Conservation (phyloP, 2,113 vertebrate species). For the Rattus rattus region DNA sequence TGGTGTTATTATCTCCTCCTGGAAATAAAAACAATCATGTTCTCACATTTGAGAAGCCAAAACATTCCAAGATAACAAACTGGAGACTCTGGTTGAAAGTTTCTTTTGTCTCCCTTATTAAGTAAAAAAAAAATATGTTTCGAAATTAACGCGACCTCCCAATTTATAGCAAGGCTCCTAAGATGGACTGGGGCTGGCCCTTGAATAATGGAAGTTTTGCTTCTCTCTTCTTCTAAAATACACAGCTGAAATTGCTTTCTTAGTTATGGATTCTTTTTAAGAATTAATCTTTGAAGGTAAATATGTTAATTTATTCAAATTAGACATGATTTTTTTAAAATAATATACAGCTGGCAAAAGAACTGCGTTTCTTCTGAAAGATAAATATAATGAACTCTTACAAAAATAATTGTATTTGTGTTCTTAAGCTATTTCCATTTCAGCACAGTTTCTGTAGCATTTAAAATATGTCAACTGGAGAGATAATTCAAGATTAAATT, state of each 20-base stretch:
- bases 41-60: conserved; percentile 91
- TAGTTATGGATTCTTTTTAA: conserved; percentile 84
- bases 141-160: conserved; percentile 87
- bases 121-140: conserved; percentile 88
- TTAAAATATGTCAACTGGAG: conserved; percentile 59
- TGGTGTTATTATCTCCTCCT: conserved; percentile 90
- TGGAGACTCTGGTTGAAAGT: conserved; percentile 86
- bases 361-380: conserved; percentile 77
- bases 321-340: conserved; percentile 81
- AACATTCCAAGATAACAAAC: conserved; percentile 90
- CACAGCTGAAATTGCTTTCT: conserved; percentile 84
- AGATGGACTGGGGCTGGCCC: conserved; percentile 84
- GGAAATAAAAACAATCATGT: conserved; percentile 92
- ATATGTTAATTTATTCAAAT: conserved; percentile 89
- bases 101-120: conserved; percentile 90
- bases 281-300: conserved; percentile 86
- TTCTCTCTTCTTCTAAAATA: conserved; percentile 73
- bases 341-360: conserved; percentile 81
- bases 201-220: conserved; percentile 78
- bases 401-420: conserved; percentile 50
- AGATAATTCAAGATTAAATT: neutral
- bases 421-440: conserved; percentile 61
- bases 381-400: conserved; percentile 59
- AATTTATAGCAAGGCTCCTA: conserved; percentile 87
- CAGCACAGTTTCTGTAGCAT: neutral